phyloP scores from a whole-genome alignment of 2,113 vertebrate genomes.

The Cryptotis parvus region DNA sequence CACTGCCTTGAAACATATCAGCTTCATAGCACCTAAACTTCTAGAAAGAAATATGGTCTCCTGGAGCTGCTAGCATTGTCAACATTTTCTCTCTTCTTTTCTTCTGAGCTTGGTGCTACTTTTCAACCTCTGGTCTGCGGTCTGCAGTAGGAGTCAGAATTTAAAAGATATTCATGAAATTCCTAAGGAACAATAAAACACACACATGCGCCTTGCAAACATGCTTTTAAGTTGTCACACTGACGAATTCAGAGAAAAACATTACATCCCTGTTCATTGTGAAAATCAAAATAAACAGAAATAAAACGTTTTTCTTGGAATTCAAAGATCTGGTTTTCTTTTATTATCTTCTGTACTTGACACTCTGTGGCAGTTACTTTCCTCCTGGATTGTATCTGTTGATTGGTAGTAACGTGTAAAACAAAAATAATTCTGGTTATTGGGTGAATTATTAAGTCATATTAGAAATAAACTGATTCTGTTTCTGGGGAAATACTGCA shows the following conservation, averaged over 20 bases:
- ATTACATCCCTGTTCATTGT: slow-evolving; percentile 1
- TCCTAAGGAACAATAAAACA: slow-evolving; percentile 13
- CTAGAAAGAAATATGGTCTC: not conserved
- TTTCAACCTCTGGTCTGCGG: no score
- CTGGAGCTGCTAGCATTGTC: not conserved
- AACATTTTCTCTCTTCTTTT: slow-evolving; percentile 16
- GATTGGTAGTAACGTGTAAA: not conserved
- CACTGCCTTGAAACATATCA: not conserved
- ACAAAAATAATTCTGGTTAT: slow-evolving; percentile 24
- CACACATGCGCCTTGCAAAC: not conserved
- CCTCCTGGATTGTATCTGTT: not conserved
- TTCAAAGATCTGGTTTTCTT: not conserved
- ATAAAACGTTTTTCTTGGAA: not conserved
- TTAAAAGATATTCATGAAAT: slow-evolving; percentile 1
- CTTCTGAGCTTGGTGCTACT: not conserved
- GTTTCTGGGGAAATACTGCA: not conserved
- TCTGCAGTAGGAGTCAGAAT: no score
- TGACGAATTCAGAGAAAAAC: slow-evolving; percentile 30
- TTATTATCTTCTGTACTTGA: not conserved
- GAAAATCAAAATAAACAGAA: slow-evolving; percentile 28
- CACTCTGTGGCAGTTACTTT: not conserved
- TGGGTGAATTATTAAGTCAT: not conserved
- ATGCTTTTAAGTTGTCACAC: not conserved
- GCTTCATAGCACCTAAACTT: not conserved
- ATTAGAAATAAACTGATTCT: not conserved